Base-by-base conservation (phyloP, 2,797 vertebrate species). In the Pteropus rufus region DNA sequence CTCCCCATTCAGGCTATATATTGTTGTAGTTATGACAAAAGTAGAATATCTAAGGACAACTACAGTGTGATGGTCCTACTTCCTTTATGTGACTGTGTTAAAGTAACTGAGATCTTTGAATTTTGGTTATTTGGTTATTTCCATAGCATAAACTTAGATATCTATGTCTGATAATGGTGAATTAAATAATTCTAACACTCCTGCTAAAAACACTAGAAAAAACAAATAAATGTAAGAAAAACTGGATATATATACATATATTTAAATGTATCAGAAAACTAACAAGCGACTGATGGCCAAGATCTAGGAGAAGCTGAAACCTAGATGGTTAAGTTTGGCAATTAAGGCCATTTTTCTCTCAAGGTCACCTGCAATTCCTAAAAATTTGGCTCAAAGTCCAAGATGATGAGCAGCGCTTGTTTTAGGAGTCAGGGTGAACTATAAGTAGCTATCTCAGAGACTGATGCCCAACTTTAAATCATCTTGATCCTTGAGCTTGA, bases 161-260 rank as follows among this genome's bases (percentile, higher is more conserved):
- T 86, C 54, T 95, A 91, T 91, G 94, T 89, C 87, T 94, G 75
- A 58, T 89, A 93, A 70, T 75, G 80, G 24, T 15, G 8, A 29
- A 89, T 94, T 96, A 89, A 95, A 91, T 95, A 82, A 93, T 93
- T 86, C 73, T 77, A 82, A 91, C 39, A 91, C 39, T 91, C 23
- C 29, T 95, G 39, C 69, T 97, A 94, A 88, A 93, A 44, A 96
- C 83, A 91, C 58, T 67, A 81, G 34, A 49, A 49, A 49, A 92
- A 93, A 89, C 60, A 70, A 73, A 75, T 92, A 93, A 82, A 93
- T 60, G 85, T 79, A 36, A 75, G 29, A 79, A 94, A 94, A 91
- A 75, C 70, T 70, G 73, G 44, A 64, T 79, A 96, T 69, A 89
- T 89, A 94, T 91, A 87, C 73, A 94, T 89, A 80, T 93, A 95